Percentiles rank a stretch among this genome's conserved stretches.
Conservation (phyloP, 2,113 vertebrate genomes). For the Ifrita kowaldi region DNA sequence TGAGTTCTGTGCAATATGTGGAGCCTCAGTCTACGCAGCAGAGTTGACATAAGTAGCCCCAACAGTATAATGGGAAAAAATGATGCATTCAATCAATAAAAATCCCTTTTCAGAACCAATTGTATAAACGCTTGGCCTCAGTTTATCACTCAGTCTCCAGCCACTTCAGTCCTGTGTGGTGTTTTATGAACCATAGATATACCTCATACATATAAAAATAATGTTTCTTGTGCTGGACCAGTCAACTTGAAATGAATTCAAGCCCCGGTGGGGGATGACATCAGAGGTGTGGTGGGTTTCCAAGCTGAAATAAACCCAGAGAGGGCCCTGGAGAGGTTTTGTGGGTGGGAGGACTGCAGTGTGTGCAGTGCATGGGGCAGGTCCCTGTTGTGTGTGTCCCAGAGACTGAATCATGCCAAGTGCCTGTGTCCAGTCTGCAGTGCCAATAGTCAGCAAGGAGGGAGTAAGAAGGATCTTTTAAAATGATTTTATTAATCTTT, state of each 20-base stretch:
- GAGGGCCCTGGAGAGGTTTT: neutral
- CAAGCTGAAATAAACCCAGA: conserved; percentile 25
- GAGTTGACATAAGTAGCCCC: conserved; percentile 15
- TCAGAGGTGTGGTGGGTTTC: conserved; percentile 37
- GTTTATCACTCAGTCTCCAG: conserved; percentile 35
- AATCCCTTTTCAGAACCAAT: neutral
- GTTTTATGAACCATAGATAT: conserved; percentile 6
- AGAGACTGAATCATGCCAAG: neutral
- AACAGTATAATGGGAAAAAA: conserved; percentile 20
- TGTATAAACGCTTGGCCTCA: conserved; percentile 1
- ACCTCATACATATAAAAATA: neutral
- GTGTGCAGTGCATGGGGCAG: neutral
- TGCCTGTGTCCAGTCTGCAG: neutral
- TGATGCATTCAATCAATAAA: conserved; percentile 29
- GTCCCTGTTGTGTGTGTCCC: neutral
- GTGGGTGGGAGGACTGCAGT: conserved; percentile 25
- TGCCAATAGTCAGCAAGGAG: neutral
- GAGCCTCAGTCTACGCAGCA: neutral
- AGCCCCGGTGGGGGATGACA: neutral
- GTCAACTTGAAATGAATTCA: conserved; percentile 21
- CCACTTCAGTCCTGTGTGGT: neutral
- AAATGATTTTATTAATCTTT: neutral
- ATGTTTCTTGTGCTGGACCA: neutral
- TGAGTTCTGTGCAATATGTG: neutral
- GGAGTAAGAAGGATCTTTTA: neutral